These are phyloP conservation scores for Dipodomys stephensi DNA, from an alignment of 2,113 vertebrate species.

Conservation along the genomic window DNA sequence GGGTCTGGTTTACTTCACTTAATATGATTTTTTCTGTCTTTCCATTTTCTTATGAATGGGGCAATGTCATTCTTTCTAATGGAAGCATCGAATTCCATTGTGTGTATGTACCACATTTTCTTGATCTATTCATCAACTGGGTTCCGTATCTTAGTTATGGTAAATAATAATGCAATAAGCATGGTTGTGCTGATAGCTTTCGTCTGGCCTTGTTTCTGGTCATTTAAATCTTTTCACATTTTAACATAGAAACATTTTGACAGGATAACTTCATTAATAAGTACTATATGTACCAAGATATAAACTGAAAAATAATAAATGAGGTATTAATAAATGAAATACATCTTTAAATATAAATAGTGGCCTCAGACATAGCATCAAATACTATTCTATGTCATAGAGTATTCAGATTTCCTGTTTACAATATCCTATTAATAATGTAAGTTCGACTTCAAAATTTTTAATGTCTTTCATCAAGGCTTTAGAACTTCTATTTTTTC, in stretches of 20 bases:
- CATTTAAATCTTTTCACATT: background rate
- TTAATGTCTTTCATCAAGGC: slow-evolving; percentile 8
- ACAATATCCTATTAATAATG: slow-evolving; percentile 25
- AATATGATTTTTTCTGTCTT: too few species aligned
- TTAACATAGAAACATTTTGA: background rate
- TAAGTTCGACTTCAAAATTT: slow-evolving; percentile 62
- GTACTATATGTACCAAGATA: background rate
- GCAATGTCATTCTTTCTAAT: too few species aligned
- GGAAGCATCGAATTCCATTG: too few species aligned
- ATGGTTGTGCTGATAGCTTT: too few species aligned
- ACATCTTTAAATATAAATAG: slow-evolving; percentile 21
- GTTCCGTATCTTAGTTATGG: too few species aligned
- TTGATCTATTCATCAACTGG: too few species aligned
- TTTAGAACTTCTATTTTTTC: slow-evolving; percentile 32
- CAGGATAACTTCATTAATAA: slow-evolving; percentile 3
- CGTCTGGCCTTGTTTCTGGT: too few species aligned
- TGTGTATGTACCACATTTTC: too few species aligned
- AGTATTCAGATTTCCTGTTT: slow-evolving; percentile 57
- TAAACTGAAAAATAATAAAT: slow-evolving; percentile 54
- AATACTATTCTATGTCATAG: slow-evolving; percentile 29
- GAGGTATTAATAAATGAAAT: slow-evolving; percentile 47
- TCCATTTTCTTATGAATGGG: too few species aligned
- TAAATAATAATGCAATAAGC: too few species aligned
- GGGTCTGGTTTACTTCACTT: too few species aligned
- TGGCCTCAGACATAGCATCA: background rate